Conservation (phyloP, 1,140 invertebrate genomes). For the Cecropterus lyciades region DNA sequence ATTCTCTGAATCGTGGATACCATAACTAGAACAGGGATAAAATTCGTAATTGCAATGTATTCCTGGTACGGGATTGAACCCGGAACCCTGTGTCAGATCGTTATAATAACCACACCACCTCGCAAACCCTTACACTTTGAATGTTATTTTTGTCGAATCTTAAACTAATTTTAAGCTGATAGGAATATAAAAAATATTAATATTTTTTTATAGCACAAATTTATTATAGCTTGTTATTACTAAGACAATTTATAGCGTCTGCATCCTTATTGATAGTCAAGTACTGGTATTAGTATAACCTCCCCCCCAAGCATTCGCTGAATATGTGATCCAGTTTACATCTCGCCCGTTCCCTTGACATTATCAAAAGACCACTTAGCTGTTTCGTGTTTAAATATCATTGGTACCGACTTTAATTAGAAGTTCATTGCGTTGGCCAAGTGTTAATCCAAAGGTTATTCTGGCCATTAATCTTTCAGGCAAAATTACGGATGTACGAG, state of each 20-base stretch:
- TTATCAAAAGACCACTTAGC: conserved; percentile 17
- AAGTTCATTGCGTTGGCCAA: conserved; percentile 24
- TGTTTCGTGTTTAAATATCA: conserved; percentile 26
- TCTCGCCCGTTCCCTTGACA: conserved; percentile 34
- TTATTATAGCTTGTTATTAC: background rate
- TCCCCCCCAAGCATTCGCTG: conserved; percentile 1
- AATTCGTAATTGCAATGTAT: too few species aligned
- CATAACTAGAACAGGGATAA: too few species aligned
- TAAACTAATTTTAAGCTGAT: too few species aligned
- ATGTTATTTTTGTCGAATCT: too few species aligned
- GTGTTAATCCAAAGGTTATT: conserved; percentile 29
- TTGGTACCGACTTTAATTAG: conserved; percentile 31
- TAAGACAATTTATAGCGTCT: background rate
- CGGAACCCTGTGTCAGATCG: too few species aligned
- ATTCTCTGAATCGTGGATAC: too few species aligned
- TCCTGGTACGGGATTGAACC: too few species aligned
- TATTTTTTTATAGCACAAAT: background rate
- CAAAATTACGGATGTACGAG: conserved; percentile 8
- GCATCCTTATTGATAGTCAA: background rate
- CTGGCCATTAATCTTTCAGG: conserved; percentile 25
- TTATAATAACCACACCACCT: too few species aligned
- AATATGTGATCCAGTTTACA: conserved; percentile 29
- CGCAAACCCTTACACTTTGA: too few species aligned
- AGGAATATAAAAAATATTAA: too few species aligned
- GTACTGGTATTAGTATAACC: background rate